phyloP scores from a whole-genome alignment of 92 coral and sea anemone genomes.

The Nematostella vectensis region DNA sequence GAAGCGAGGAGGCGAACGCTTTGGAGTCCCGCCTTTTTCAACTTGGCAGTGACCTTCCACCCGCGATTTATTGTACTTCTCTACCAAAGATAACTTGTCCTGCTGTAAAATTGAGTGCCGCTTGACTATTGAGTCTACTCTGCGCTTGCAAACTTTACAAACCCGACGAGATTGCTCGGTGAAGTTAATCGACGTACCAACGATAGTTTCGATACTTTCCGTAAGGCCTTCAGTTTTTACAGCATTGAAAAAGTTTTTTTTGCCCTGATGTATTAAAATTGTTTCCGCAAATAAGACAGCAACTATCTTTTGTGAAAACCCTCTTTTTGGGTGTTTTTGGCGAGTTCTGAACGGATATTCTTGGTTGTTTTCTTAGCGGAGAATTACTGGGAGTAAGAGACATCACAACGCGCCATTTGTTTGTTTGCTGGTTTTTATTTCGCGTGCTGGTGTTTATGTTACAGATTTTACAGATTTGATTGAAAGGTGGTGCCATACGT shows the following conservation, averaged over 20 bases:
- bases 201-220: not conserved
- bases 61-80: conserved; percentile 1
- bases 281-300: not conserved
- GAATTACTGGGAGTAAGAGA: not conserved
- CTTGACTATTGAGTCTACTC: not conserved
- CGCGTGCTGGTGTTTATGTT: not conserved
- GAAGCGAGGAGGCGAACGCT: not conserved
- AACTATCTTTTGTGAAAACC: not conserved
- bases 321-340: not conserved
- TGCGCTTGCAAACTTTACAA: not conserved
- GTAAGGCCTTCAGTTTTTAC: not conserved
- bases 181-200: not conserved
- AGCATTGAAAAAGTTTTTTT: not conserved
- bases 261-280: not conserved
- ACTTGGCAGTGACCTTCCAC: not conserved
- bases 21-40: conserved; percentile 1
- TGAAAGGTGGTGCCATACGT: not conserved
- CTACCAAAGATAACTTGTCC: not conserved
- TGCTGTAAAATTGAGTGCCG: not conserved
- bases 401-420: not conserved
- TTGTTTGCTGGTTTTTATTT: not conserved
- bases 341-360: not conserved
- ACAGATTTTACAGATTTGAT: not conserved
- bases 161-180: not conserved
- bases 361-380: not conserved